These are phyloP conservation scores for Lasioglossum pauxillum DNA, from an alignment of 2,888 invertebrate genomes.

Conservation along the genomic window DNA sequence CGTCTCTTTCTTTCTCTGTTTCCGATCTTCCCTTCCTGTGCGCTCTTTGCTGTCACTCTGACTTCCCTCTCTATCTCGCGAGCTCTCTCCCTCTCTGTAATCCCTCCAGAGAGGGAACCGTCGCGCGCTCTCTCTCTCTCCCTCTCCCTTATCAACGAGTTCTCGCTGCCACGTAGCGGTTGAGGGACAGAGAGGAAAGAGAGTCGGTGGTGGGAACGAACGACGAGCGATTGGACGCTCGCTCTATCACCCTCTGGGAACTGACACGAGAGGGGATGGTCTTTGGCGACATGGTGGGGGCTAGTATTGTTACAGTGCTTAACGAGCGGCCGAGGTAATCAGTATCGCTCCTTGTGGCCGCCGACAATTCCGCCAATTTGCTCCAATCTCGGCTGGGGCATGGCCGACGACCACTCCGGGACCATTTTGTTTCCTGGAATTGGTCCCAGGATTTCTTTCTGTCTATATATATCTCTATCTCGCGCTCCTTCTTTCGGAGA, in stretches of 20 bases:
- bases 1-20: slow-evolving; percentile 14
- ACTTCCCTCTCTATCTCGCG: slow-evolving; percentile 14
- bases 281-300: slow-evolving; percentile 65
- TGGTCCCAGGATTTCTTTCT: not conserved
- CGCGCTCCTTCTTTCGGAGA: not conserved
- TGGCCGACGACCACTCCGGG: slow-evolving; percentile 73
- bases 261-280: slow-evolving; percentile 55
- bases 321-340: slow-evolving; percentile 80
- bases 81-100: not conserved
- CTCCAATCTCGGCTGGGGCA: slow-evolving; percentile 80
- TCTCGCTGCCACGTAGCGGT: slow-evolving; percentile 33
- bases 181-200: slow-evolving; percentile 29
- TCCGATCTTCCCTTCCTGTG: slow-evolving; percentile 17
- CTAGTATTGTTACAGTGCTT: slow-evolving; percentile 79
- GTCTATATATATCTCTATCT: not conserved
- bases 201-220: slow-evolving; percentile 54
- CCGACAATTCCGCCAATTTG: slow-evolving; percentile 82
- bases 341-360: slow-evolving; percentile 74
- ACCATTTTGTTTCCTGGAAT: slow-evolving; percentile 78
- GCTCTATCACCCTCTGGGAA: slow-evolving; percentile 54
- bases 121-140: not conserved
- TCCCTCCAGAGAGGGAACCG: not conserved
- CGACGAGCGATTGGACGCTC: slow-evolving; percentile 65
- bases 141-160: slow-evolving; percentile 47
- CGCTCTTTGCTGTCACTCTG: slow-evolving; percentile 26